These are phyloP conservation scores for Myoxocephalus aenaeus DNA, from an alignment of 2,797 vertebrate species.

Conservation along the genomic window DNA sequence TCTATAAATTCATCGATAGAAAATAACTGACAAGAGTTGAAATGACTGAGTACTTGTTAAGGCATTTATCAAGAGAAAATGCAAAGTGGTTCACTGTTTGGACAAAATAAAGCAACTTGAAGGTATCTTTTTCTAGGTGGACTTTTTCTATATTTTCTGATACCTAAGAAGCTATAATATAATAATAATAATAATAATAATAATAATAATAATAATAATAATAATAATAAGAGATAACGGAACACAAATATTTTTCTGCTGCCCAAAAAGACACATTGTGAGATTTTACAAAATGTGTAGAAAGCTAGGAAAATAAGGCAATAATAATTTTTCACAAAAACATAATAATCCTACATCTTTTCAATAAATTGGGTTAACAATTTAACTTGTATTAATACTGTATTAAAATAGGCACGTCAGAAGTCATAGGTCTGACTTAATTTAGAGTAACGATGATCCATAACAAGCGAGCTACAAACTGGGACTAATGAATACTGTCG, in stretches of 20 bases:
- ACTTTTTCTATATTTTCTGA: neutral
- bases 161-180: neutral
- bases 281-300: neutral
- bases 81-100: neutral
- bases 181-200: neutral
- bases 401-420: neutral
- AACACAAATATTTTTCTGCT: too few relatives aligned
- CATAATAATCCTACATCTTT: neutral
- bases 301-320: neutral
- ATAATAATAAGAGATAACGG: too few relatives aligned
- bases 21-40: neutral
- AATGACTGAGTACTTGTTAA: neutral
- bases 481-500: neutral
- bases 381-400: too few relatives aligned
- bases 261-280: neutral
- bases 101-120: neutral
- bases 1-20: neutral
- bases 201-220: too few relatives aligned
- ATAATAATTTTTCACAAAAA: neutral
- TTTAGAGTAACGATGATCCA: neutral
- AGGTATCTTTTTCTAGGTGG: neutral
- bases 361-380: neutral
- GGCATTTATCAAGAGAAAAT: neutral
- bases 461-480: neutral
- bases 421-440: neutral